Evolutionary conservation across 2,888 invertebrate species (phyloP).

Genomic region (Neoitamus cyanurus): DNA sequence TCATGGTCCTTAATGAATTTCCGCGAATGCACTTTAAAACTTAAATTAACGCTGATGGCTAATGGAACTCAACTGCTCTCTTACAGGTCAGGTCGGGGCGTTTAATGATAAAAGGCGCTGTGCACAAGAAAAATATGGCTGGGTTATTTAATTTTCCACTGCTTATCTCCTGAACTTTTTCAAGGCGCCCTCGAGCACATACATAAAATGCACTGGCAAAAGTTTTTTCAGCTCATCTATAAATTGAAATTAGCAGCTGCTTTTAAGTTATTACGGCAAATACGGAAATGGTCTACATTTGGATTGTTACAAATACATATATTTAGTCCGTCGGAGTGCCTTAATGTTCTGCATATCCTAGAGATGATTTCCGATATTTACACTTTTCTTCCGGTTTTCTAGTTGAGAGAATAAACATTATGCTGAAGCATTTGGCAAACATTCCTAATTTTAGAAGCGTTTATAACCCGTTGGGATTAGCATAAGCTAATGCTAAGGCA

Average conservation of each 20-base stretch:
- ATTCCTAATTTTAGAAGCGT: not conserved
- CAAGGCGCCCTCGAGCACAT: not conserved
- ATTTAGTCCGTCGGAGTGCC: not conserved
- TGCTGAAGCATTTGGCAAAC: not conserved
- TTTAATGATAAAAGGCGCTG: not conserved
- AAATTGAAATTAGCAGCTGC: not conserved
- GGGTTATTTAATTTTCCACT: not conserved
- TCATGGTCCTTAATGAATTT: slow-evolving; percentile 17
- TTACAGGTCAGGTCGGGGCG: not conserved
- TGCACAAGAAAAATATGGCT: not conserved
- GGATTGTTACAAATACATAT: not conserved
- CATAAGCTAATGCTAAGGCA: not conserved
- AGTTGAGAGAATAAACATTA: not conserved
- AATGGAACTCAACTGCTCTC: not conserved
- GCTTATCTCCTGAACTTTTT: not conserved
- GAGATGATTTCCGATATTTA: not conserved
- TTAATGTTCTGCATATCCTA: not conserved
- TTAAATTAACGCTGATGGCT: slow-evolving; percentile 22
- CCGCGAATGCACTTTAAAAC: not conserved
- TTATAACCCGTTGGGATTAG: not conserved
- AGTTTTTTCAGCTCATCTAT: not conserved
- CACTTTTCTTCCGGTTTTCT: not conserved
- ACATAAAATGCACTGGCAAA: not conserved
- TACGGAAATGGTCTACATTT: not conserved
- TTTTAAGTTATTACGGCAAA: not conserved